Evolutionary conservation across 2,888 invertebrate species (phyloP).

Genomic region (Drosophila crucigera): DNA sequence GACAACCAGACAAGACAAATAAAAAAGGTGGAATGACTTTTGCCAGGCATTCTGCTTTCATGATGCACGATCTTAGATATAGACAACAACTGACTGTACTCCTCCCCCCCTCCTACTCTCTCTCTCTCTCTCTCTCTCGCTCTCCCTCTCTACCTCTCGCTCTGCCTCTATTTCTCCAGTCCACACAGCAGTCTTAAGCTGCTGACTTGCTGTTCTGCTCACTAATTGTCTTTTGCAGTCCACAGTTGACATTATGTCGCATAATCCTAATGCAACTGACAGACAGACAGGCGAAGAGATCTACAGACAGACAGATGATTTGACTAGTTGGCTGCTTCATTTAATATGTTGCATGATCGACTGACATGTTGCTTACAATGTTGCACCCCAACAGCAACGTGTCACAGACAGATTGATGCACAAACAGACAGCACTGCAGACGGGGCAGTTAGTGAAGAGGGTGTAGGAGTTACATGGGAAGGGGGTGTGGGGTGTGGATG

Average conservation of each 20-base stretch:
- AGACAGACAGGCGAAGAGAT: slow-evolving; percentile 6
- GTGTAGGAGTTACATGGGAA: background rate
- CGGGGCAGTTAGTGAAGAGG: background rate
- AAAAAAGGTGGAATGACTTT: slow-evolving; percentile 63
- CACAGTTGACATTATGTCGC: slow-evolving; percentile 36
- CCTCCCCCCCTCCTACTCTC: background rate
- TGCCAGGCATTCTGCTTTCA: slow-evolving; percentile 38
- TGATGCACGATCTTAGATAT: slow-evolving; percentile 59
- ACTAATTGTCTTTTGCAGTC: slow-evolving; percentile 55
- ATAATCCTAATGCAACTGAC: slow-evolving; percentile 12
- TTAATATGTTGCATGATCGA: slow-evolving; percentile 63
- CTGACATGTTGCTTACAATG: slow-evolving; percentile 52
- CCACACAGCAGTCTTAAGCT: background rate
- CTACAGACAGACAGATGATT: slow-evolving; percentile 4
- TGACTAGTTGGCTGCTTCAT: slow-evolving; percentile 49
- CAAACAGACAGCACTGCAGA: slow-evolving; percentile 29
- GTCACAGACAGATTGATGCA: slow-evolving; percentile 72
- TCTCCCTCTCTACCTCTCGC: background rate
- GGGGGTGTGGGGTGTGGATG: background rate
- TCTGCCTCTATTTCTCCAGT: background rate
- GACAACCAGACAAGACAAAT: slow-evolving; percentile 27
- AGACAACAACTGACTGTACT: slow-evolving; percentile 39
- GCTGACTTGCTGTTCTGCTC: slow-evolving; percentile 36
- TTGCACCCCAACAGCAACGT: slow-evolving; percentile 61
- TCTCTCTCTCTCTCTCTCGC: background rate